Conservation (phyloP, 2,888 invertebrate species). For the Pachydiplax longipennis region DNA sequence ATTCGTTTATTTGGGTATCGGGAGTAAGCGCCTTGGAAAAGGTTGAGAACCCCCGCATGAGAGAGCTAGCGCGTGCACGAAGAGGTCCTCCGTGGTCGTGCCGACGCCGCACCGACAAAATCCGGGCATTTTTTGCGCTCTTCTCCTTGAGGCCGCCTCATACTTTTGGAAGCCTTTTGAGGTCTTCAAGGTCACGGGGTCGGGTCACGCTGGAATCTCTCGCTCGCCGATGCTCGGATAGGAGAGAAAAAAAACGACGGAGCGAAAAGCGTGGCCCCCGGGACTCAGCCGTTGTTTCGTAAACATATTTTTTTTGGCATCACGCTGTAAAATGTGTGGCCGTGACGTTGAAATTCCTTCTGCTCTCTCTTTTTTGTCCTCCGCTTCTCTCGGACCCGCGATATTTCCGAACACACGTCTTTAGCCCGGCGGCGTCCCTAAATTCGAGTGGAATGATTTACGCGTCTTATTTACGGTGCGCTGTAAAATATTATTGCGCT, state of each 20-base stretch:
- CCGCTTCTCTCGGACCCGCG: background rate
- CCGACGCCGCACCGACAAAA: background rate
- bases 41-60: too few species aligned
- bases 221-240: background rate
- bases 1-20: too few species aligned
- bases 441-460: background rate
- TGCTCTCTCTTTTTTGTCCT: background rate
- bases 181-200: background rate
- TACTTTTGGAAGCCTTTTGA: background rate
- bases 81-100: background rate
- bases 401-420: background rate
- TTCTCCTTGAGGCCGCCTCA: background rate
- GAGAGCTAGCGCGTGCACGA: too few species aligned
- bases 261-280: background rate
- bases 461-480: background rate
- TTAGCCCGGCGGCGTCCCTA: background rate
- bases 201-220: background rate
- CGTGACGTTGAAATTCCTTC: constrained; percentile 11
- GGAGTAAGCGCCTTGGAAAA: too few species aligned
- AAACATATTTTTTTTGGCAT: constrained; percentile 34
- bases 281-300: constrained; percentile 38
- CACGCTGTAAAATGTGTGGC: constrained; percentile 30
- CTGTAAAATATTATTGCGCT: background rate
- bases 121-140: background rate
- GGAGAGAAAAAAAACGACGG: background rate